phyloP scores from a whole-genome alignment of 2,888 invertebrate genomes.

The Cantharis flavilabris region DNA sequence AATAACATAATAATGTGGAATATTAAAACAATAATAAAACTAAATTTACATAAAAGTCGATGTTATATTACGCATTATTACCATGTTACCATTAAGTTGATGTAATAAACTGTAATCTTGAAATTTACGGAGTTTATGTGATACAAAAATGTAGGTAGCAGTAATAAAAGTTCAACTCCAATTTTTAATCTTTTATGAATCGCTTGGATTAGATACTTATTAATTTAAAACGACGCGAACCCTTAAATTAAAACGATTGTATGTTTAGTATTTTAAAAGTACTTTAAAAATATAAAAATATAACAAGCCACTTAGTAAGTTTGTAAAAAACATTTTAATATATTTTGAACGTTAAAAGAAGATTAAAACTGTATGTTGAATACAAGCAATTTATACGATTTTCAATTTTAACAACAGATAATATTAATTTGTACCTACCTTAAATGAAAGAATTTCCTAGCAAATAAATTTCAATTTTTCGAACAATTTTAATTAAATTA shows the following conservation, averaged over 20 bases:
- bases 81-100: not conserved
- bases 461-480: not conserved
- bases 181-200: not conserved
- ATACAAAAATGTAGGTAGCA: not conserved
- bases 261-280: not conserved
- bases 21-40: not conserved
- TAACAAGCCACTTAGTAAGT: not conserved
- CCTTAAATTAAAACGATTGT: not conserved
- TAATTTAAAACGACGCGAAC: not conserved
- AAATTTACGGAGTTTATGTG: not conserved
- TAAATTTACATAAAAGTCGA: no score
- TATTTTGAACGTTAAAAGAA: not conserved
- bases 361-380: not conserved
- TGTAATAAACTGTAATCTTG: not conserved
- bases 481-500: not conserved
- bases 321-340: not conserved
- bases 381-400: not conserved
- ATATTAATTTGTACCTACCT: not conserved
- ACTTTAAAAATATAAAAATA: not conserved
- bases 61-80: no score
- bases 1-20: not conserved
- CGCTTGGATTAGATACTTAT: not conserved
- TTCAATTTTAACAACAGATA: not conserved
- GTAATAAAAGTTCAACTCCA: not conserved
- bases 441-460: not conserved